These are phyloP conservation scores for Psylliodes chrysocephalus DNA, from an alignment of 2,888 invertebrate species.

Conservation along the genomic window DNA sequence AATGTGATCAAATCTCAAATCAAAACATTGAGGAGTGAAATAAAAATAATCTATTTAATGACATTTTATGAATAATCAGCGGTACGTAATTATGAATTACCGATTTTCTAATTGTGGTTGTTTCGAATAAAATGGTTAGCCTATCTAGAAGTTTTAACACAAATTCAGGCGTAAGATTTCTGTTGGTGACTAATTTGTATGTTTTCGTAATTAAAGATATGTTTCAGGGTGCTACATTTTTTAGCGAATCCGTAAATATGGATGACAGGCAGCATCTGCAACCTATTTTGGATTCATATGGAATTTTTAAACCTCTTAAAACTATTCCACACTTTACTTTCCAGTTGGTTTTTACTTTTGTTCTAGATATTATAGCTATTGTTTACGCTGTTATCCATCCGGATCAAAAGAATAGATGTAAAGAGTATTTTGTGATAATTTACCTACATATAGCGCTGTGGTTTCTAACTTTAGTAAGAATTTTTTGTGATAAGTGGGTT, in stretches of 20 bases:
- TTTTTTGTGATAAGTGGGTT: conserved; percentile 2
- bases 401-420: conserved; percentile 64
- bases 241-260: conserved; percentile 62
- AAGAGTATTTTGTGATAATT: conserved; percentile 70
- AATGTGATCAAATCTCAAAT: conserved; percentile 16
- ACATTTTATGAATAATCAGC: background rate
- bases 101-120: conserved; percentile 3
- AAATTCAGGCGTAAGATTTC: conserved; percentile 54
- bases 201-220: conserved; percentile 53
- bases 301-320: conserved; percentile 59
- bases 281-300: conserved; percentile 61
- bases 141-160: conserved; percentile 56
- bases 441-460: conserved; percentile 70
- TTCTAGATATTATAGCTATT: conserved; percentile 59
- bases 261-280: conserved; percentile 60
- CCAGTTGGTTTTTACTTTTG: conserved; percentile 56
- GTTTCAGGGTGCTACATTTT: conserved; percentile 63
- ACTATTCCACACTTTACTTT: conserved; percentile 58
- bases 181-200: conserved; percentile 30
- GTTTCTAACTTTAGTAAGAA: conserved; percentile 70
- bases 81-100: conserved; percentile 2
- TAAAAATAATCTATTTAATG: background rate
- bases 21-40: conserved; percentile 2
- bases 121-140: conserved; percentile 52
- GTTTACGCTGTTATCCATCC: conserved; percentile 59